phyloP scores from a whole-genome alignment of 1,140 invertebrate species.

The Diorhabda elongata region DNA sequence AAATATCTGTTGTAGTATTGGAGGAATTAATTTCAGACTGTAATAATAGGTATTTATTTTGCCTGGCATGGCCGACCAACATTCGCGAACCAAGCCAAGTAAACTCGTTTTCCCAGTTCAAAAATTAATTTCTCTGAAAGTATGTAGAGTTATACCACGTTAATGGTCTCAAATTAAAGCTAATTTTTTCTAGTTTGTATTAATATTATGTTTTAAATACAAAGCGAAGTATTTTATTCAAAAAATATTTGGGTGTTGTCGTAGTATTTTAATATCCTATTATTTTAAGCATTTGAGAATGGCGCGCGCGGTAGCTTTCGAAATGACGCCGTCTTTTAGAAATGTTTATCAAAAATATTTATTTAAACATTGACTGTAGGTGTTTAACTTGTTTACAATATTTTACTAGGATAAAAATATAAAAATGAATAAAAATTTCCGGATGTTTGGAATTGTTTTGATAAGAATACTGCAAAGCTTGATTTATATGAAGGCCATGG shows the following conservation, averaged over 20 bases:
- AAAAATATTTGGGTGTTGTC: conserved; percentile 43
- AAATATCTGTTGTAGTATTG: conserved; percentile 13
- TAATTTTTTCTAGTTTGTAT: conserved; percentile 27
- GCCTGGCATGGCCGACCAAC: conserved; percentile 17
- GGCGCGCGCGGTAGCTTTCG: conserved; percentile 30
- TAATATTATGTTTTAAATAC: conserved; percentile 22
- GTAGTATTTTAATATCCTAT: conserved; percentile 41
- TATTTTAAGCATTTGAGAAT: conserved; percentile 43
- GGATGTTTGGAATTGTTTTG: background rate
- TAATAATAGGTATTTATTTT: conserved; percentile 13
- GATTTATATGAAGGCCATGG: background rate
- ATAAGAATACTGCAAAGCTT: background rate
- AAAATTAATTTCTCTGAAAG: conserved; percentile 31
- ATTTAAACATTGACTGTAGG: no score
- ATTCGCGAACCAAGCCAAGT: conserved; percentile 20
- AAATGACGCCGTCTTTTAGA: no score
- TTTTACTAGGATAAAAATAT: background rate
- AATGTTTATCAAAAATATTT: no score
- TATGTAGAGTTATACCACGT: conserved; percentile 5
- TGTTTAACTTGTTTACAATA: no score
- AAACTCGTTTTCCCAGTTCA: conserved; percentile 17
- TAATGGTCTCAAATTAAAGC: conserved; percentile 30
- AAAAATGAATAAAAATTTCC: background rate
- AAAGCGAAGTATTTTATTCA: conserved; percentile 12
- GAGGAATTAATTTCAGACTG: conserved; percentile 39